Evolutionary conservation across 2,113 vertebrate genomes (phyloP), one percentile per base, ranked within the genome.

Genomic region (Ploceus nigricollis): DNA sequence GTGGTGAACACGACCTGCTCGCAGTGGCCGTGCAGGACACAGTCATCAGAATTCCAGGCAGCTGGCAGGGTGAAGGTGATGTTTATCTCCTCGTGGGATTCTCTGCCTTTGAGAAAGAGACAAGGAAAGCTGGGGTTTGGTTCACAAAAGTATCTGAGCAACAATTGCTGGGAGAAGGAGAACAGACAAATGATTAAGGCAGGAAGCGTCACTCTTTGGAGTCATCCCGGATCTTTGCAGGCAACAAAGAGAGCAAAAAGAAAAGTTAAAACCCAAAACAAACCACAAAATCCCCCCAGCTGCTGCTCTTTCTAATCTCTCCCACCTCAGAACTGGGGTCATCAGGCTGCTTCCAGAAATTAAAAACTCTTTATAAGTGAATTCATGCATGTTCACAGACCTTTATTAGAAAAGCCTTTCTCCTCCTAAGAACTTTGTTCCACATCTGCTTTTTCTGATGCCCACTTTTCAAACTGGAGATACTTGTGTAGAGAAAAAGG

Each of bases 51-150:
- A 87, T 98, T 99, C 99, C 99, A 99, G 89, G 99, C 99, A 14
- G 98, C 96, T 1, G 99, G 99, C 95, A 99, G 97, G 7, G 99
- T 99, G 94, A 99, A 99, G 0, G 99, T 99, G 89, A 99, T 99
- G 94, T 99, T 99, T 89, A 99, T 99, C 83, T 99, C 99, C 96
- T 99, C 99, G 0, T 99, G 99, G 89, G 99, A 98, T 98, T 99
- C 99, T 88, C 98, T 98, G 93, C 99, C 99, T 99, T 89, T 30
- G 69, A 95, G 87, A 90, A 47, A 96, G 39, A 96, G 35, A 71
- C 28, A 47, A 50, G 56, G 27, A 82, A 47, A 96, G 84, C 85
- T 65, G 89, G 78, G 4, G 39, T 93, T 93, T 68, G 7, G 4
- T 0, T 54, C 73, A 76, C 61, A 87, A 10, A 88, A 56, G 72